Conservation (phyloP, 2,888 invertebrate species). For the Salpingus planirostris region DNA sequence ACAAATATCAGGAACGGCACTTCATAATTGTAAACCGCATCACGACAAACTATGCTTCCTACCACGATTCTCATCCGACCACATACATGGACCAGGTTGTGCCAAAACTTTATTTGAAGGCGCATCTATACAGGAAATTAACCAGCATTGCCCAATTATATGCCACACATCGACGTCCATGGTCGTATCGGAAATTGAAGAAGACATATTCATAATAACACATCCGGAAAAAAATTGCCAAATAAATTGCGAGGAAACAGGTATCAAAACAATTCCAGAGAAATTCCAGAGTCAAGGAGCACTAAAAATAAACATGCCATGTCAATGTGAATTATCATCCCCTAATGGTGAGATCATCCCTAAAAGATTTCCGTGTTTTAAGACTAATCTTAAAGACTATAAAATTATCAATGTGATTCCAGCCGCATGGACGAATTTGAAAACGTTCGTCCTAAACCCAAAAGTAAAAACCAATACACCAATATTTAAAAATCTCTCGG, state of each 20-base stretch:
- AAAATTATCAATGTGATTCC: slow-evolving; percentile 10
- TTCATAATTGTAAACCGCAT: slow-evolving; percentile 14
- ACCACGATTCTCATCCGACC: slow-evolving; percentile 14
- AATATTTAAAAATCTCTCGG: slow-evolving; percentile 5
- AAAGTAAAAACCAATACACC: background rate
- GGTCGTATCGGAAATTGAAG: slow-evolving; percentile 12
- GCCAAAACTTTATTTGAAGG: slow-evolving; percentile 13
- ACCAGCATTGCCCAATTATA: slow-evolving; percentile 12
- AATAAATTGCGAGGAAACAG: slow-evolving; percentile 5
- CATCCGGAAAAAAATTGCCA: slow-evolving; percentile 7
- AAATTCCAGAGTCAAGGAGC: slow-evolving; percentile 5
- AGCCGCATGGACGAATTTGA: slow-evolving; percentile 11
- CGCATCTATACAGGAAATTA: slow-evolving; percentile 13
- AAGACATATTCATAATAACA: slow-evolving; percentile 10
- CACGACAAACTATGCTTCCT: slow-evolving; percentile 13
- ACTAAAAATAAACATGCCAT: slow-evolving; percentile 10
- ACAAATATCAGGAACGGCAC: slow-evolving; percentile 4
- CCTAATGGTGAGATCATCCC: slow-evolving; percentile 7
- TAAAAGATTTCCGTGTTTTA: slow-evolving; percentile 9
- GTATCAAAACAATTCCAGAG: background rate
- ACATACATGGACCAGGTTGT: slow-evolving; percentile 10
- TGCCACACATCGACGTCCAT: slow-evolving; percentile 11
- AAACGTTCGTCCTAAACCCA: slow-evolving; percentile 11
- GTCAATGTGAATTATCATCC: slow-evolving; percentile 6
- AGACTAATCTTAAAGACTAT: background rate